phyloP scores from a whole-genome alignment of 2,888 invertebrate genomes.

The Sphaerophoria taeniata region DNA sequence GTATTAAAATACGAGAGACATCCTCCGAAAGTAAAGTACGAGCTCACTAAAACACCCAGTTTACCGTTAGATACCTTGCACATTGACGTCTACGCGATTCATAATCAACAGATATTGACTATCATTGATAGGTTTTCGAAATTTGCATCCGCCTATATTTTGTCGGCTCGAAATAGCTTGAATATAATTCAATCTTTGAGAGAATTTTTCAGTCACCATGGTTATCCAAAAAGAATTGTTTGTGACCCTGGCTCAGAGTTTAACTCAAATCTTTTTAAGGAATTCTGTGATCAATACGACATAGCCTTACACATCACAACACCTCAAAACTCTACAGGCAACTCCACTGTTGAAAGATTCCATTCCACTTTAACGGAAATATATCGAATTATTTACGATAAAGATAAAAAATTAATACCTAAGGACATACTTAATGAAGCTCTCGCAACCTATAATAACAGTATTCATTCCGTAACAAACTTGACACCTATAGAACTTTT shows the following conservation, averaged over 20 bases:
- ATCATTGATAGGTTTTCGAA: conserved; percentile 62
- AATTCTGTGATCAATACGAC: conserved; percentile 54
- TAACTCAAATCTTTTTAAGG: conserved; percentile 54
- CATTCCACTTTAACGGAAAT: conserved; percentile 68
- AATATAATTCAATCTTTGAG: conserved; percentile 50
- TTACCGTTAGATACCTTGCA: conserved; percentile 66
- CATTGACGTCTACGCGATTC: conserved; percentile 67
- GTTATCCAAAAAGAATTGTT: conserved; percentile 58
- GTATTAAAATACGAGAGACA: conserved; percentile 65
- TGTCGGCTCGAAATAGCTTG: conserved; percentile 60
- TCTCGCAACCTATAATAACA: conserved; percentile 5
- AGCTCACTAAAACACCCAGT: conserved; percentile 49
- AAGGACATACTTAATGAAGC: not conserved
- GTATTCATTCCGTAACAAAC: conserved; percentile 12
- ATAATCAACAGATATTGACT: conserved; percentile 61
- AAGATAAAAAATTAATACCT: not conserved
- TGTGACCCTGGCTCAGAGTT: conserved; percentile 64
- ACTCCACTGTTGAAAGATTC: conserved; percentile 51
- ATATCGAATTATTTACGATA: conserved; percentile 7
- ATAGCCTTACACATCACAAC: conserved; percentile 49
- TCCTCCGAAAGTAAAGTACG: conserved; percentile 61
- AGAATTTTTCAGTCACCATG: conserved; percentile 59
- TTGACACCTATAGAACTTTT: conserved; percentile 13
- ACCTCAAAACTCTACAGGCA: conserved; percentile 54
- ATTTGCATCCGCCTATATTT: conserved; percentile 58